These are phyloP conservation scores for Crotalus viridis DNA, from an alignment of 2,113 vertebrate genomes.

Conservation along the genomic window DNA sequence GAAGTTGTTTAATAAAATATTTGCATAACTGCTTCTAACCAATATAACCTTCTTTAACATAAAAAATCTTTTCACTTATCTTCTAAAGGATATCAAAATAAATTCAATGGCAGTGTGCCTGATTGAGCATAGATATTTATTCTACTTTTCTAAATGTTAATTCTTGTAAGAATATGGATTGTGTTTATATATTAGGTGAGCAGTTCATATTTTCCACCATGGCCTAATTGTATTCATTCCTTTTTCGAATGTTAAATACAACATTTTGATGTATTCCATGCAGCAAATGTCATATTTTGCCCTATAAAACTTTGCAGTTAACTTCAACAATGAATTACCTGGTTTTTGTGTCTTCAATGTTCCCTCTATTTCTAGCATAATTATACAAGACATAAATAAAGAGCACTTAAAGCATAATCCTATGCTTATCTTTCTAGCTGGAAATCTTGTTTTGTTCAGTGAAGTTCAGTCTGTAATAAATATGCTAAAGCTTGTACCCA, in stretches of 20 bases:
- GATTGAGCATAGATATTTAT: background rate
- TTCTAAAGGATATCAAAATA: background rate
- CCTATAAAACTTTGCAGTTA: background rate
- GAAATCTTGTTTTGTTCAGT: background rate
- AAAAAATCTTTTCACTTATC: background rate
- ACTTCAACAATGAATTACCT: background rate
- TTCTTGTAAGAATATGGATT: background rate
- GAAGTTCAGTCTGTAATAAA: background rate
- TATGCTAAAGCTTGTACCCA: background rate
- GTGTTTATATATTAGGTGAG: background rate
- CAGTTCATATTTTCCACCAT: background rate
- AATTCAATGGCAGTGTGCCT: background rate
- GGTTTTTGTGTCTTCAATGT: background rate
- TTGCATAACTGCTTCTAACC: background rate
- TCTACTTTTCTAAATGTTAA: background rate
- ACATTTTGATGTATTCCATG: background rate
- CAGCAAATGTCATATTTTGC: background rate
- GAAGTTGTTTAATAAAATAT: background rate
- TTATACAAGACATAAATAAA: background rate
- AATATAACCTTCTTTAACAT: background rate
- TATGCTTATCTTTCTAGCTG: background rate
- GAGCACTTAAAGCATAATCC: background rate
- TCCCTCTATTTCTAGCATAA: background rate
- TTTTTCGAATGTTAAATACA: background rate
- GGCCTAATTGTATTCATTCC: background rate